Evolutionary conservation across 1,140 invertebrate species (phyloP).

Genomic region (Cyphomyrmex costatus): DNA sequence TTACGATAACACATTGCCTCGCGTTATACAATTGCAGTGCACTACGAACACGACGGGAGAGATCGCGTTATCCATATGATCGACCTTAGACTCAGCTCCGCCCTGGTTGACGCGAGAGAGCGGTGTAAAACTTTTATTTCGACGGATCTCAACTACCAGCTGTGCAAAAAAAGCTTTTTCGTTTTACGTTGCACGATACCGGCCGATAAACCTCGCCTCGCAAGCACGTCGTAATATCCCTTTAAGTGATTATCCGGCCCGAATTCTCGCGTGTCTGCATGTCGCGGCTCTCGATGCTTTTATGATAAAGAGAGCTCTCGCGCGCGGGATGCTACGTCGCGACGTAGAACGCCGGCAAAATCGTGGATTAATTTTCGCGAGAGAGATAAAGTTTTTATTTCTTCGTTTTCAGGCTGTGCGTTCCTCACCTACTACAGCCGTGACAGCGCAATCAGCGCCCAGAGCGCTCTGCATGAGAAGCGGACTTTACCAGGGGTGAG

Average conservation of each 20-base stretch:
- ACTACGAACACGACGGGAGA: slow-evolving; percentile 29
- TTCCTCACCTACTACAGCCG: slow-evolving; percentile 98
- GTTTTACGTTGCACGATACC: slow-evolving; percentile 33
- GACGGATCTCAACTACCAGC: slow-evolving; percentile 37
- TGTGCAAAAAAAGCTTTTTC: slow-evolving; percentile 16
- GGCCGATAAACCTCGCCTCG: slow-evolving; percentile 34
- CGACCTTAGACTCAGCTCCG: slow-evolving; percentile 12
- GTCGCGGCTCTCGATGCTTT: slow-evolving; percentile 27
- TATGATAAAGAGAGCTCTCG: slow-evolving; percentile 15
- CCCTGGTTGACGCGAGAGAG: slow-evolving; percentile 16
- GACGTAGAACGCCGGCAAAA: neutral
- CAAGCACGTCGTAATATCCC: slow-evolving; percentile 28
- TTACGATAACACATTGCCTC: slow-evolving; percentile 66
- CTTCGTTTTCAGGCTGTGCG: slow-evolving; percentile 89
- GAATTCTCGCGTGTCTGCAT: slow-evolving; percentile 40
- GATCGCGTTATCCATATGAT: slow-evolving; percentile 42
- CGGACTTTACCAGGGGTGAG: slow-evolving; percentile 98
- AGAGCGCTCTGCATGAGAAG: slow-evolving; percentile 98
- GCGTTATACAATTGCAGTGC: slow-evolving; percentile 63
- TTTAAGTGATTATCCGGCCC: slow-evolving; percentile 39
- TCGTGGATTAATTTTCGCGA: slow-evolving; percentile 8
- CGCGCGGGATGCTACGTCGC: slow-evolving; percentile 9
- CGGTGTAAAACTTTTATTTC: slow-evolving; percentile 57
- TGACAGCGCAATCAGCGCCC: slow-evolving; percentile 96
- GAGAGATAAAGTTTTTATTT: slow-evolving; percentile 53